Evolutionary conservation across 2,888 invertebrate genomes (phyloP).

Genomic region (Andrena trimmerana): DNA sequence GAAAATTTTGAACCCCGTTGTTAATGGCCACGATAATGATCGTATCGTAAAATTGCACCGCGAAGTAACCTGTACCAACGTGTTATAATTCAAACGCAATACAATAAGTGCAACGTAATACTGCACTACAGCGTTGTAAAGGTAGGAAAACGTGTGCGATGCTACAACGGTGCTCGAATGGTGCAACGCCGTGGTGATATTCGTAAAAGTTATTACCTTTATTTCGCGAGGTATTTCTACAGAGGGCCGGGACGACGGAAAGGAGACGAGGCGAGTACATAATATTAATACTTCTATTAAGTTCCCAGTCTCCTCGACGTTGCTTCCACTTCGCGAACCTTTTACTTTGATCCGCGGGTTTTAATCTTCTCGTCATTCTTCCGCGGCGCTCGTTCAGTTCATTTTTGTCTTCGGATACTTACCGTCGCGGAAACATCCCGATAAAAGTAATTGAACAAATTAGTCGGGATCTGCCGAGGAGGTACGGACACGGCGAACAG

Average conservation of each 20-base stretch:
- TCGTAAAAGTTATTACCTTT: conserved; percentile 15
- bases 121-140: background rate
- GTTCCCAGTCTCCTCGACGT: conserved; percentile 22
- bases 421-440: conserved; percentile 17
- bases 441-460: conserved; percentile 63
- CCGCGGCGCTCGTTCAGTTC: conserved; percentile 2
- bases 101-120: background rate
- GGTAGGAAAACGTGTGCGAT: background rate
- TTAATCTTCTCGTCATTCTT: conserved; percentile 24
- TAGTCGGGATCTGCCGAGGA: conserved; percentile 35
- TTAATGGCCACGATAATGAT: background rate
- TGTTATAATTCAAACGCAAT: background rate
- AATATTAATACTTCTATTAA: conserved; percentile 35
- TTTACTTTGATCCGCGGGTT: conserved; percentile 18
- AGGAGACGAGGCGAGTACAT: background rate
- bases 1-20: background rate
- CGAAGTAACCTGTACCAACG: background rate
- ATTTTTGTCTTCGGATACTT: conserved; percentile 17
- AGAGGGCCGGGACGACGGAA: background rate
- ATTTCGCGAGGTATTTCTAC: background rate
- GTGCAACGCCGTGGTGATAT: background rate
- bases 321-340: conserved; percentile 1
- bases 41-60: background rate
- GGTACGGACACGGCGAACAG: conserved; percentile 4
- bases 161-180: background rate